Conservation (phyloP, 2,113 vertebrate genomes). For the Corythoichthys haematopterus region DNA sequence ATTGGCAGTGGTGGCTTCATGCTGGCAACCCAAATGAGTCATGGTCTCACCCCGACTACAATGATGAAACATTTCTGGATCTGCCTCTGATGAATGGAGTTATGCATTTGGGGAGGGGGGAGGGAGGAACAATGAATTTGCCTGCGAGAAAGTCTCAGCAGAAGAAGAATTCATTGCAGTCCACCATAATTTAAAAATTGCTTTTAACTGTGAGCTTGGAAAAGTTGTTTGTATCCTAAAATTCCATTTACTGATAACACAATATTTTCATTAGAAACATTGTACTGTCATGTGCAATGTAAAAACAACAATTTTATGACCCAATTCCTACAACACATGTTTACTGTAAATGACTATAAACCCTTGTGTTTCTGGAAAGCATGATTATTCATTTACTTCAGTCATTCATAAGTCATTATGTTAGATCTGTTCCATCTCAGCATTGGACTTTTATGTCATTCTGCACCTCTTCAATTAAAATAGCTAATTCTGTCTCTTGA, state of each 20-base stretch:
- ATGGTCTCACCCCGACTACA: too few species aligned
- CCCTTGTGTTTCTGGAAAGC: not conserved
- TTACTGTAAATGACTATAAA: not conserved
- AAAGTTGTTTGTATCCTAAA: not conserved
- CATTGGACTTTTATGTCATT: not conserved
- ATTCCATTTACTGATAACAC: not conserved
- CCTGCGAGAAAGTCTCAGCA: not conserved
- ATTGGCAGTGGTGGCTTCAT: not conserved
- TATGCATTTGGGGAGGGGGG: too few species aligned
- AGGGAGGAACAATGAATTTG: too few species aligned
- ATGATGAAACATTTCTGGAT: too few species aligned
- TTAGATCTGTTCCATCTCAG: not conserved
- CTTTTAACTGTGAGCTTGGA: too few species aligned
- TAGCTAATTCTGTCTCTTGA: not conserved
- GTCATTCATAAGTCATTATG: not conserved
- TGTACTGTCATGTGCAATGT: not conserved
- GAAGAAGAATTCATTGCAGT: too few species aligned
- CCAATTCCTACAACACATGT: not conserved
- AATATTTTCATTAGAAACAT: not conserved
- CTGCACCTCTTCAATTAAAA: not conserved
- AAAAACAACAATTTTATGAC: not conserved
- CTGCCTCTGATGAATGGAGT: too few species aligned
- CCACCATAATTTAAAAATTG: too few species aligned
- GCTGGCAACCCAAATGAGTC: too few species aligned
- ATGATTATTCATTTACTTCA: not conserved